A percentile compares a stretch with the other conserved stretches of the same genome.
phyloP scores from a whole-genome alignment of 2,888 invertebrate genomes.

The Harpalus rubripes region DNA sequence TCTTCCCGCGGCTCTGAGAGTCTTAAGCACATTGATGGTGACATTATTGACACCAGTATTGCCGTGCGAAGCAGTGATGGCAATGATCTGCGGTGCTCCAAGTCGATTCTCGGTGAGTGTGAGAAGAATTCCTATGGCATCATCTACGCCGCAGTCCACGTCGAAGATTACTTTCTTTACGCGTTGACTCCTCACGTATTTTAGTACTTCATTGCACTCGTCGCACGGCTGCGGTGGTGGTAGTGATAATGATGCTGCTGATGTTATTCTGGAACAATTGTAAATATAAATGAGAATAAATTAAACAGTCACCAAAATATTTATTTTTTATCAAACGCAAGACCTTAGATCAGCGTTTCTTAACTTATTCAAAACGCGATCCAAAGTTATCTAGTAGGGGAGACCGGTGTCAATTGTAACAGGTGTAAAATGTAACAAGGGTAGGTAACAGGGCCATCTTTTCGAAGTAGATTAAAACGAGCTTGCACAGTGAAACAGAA shows the following conservation, averaged over 20 bases:
- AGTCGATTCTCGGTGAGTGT: slow-evolving; percentile 71
- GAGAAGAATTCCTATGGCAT: slow-evolving; percentile 77
- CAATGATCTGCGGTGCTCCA: slow-evolving; percentile 76
- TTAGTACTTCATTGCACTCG: neutral
- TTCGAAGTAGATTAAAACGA: too few species aligned
- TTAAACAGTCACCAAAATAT: too few species aligned
- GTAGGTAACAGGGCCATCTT: too few species aligned
- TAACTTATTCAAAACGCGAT: too few species aligned
- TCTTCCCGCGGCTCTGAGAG: slow-evolving; percentile 75
- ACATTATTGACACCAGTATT: slow-evolving; percentile 78
- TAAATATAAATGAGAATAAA: neutral
- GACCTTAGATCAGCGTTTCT: too few species aligned
- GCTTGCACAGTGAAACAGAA: too few species aligned
- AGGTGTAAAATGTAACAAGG: too few species aligned
- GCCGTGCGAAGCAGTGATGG: slow-evolving; percentile 80
- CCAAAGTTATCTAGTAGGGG: too few species aligned
- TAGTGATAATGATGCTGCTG: neutral
- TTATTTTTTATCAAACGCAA: too few species aligned
- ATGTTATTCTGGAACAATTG: neutral
- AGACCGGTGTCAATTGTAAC: too few species aligned
- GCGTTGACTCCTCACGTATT: neutral
- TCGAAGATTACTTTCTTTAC: slow-evolving; percentile 75
- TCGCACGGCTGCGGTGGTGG: neutral
- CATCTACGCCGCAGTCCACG: slow-evolving; percentile 78
- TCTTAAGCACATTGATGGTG: slow-evolving; percentile 78